phyloP scores from a whole-genome alignment of 1,140 invertebrate genomes.

The Wiebesia pumilae region DNA sequence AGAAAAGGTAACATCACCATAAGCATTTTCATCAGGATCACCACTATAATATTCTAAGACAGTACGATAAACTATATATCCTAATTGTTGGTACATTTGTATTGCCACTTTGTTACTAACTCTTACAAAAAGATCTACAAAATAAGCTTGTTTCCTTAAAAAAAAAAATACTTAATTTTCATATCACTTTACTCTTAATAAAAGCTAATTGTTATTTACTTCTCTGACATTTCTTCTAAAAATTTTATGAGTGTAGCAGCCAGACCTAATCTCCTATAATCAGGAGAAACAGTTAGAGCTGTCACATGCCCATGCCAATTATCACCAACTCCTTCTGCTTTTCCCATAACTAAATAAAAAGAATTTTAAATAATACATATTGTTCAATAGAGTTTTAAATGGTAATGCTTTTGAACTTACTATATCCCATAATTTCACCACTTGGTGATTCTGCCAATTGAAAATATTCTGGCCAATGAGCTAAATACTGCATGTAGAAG shows the following conservation, averaged over 20 bases:
- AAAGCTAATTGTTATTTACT: constrained; percentile 77
- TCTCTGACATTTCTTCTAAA: constrained; percentile 96
- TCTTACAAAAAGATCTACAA: constrained; percentile 99
- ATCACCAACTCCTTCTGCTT: constrained; percentile 95
- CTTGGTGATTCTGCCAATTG: constrained; percentile 95
- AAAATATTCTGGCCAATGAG: constrained; percentile 99
- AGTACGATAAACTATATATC: constrained; percentile 97
- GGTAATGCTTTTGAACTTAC: constrained; percentile 79
- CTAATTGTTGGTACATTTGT: constrained; percentile 97
- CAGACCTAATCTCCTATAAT: constrained; percentile 92
- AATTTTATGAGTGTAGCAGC: constrained; percentile 96
- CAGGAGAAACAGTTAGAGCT: constrained; percentile 96
- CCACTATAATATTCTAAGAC: constrained; percentile 98
- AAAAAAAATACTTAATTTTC: constrained; percentile 52
- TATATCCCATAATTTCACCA: constrained; percentile 98
- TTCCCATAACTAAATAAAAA: constrained; percentile 93
- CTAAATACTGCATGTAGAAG: constrained; percentile 98
- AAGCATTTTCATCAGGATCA: constrained; percentile 98
- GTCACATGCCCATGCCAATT: constrained; percentile 99
- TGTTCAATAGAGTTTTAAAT: neutral
- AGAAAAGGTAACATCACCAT: constrained; percentile 80
- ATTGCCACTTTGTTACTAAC: constrained; percentile 98
- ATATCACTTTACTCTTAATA: constrained; percentile 28
- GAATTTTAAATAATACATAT: neutral
- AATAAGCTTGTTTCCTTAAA: constrained; percentile 94